Conservation (phyloP, 2,888 invertebrate species). For the Stictocephala bisonia region DNA sequence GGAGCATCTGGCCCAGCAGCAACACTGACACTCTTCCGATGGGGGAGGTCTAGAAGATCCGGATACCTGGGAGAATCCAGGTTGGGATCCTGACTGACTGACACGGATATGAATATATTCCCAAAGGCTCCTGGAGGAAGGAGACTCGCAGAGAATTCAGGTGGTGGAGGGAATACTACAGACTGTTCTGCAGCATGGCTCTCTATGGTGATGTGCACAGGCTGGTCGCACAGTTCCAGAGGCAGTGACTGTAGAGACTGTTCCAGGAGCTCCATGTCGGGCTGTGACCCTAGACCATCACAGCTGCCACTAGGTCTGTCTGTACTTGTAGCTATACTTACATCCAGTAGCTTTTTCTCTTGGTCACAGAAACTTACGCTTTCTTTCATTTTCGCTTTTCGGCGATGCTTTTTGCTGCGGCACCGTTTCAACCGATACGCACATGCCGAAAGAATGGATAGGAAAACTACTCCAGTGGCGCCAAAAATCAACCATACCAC, state of each 20-base stretch:
- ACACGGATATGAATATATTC: slow-evolving; percentile 88
- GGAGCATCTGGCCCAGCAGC: slow-evolving; percentile 61
- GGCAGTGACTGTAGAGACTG: slow-evolving; percentile 60
- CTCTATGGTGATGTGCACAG: slow-evolving; percentile 68
- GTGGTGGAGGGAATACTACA: slow-evolving; percentile 68
- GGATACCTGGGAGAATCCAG: slow-evolving; percentile 76
- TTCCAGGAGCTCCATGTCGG: slow-evolving; percentile 68
- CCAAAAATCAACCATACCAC: slow-evolving; percentile 78
- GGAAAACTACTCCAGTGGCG: slow-evolving; percentile 72
- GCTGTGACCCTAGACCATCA: slow-evolving; percentile 74
- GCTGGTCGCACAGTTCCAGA: slow-evolving; percentile 63
- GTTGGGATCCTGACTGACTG: slow-evolving; percentile 77
- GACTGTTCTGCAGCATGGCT: slow-evolving; percentile 63
- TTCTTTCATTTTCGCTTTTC: slow-evolving; percentile 77
- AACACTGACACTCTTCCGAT: slow-evolving; percentile 65
- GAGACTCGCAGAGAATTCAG: slow-evolving; percentile 69
- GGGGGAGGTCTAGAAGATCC: slow-evolving; percentile 79
- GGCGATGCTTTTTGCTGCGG: slow-evolving; percentile 66
- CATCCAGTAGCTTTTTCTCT: slow-evolving; percentile 86
- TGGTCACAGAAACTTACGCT: slow-evolving; percentile 89
- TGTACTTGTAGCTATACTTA: slow-evolving; percentile 77
- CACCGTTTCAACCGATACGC: slow-evolving; percentile 69
- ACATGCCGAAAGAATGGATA: slow-evolving; percentile 71
- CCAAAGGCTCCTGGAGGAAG: slow-evolving; percentile 70
- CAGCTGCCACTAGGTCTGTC: slow-evolving; percentile 67